Percentiles rank a stretch among this genome's conserved stretches.
phyloP scores from a whole-genome alignment of 2,797 vertebrate species.

The Helostoma temminkii region DNA sequence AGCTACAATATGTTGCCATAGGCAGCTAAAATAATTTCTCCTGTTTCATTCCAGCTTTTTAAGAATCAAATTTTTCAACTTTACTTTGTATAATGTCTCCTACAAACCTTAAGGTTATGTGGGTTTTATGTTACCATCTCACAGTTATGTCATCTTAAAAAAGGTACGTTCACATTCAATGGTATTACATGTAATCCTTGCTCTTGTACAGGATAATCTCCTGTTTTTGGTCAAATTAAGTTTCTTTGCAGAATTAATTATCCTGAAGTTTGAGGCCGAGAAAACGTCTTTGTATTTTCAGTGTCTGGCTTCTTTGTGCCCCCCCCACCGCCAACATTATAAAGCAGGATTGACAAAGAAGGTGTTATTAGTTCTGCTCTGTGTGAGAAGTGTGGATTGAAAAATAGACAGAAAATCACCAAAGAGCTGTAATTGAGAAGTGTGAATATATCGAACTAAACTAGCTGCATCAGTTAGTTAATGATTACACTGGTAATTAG shows the following conservation, averaged over 20 bases:
- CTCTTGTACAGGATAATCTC: constrained; percentile 42
- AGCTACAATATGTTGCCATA: neutral
- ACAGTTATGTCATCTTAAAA: neutral
- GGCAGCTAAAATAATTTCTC: neutral
- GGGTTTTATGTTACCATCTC: constrained; percentile 14
- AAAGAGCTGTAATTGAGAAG: constrained; percentile 16
- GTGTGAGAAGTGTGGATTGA: constrained; percentile 20
- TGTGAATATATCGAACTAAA: constrained; percentile 23
- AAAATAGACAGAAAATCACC: neutral
- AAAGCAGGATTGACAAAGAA: constrained; percentile 24
- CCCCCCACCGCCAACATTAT: constrained; percentile 1
- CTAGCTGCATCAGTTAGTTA: constrained; percentile 13
- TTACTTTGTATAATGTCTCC: neutral
- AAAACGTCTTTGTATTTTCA: constrained; percentile 24
- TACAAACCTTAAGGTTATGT: neutral
- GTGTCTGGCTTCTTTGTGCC: neutral
- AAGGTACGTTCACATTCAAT: constrained; percentile 12
- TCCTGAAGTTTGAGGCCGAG: constrained; percentile 50
- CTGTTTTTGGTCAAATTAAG: constrained; percentile 22
- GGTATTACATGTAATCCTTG: constrained; percentile 37
- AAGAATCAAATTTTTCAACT: neutral
- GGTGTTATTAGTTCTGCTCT: constrained; percentile 44
- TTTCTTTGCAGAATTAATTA: constrained; percentile 59
- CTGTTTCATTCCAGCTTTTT: neutral
- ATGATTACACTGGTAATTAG: constrained; percentile 38